A percentile compares a stretch with the other conserved stretches of the same genome.
phyloP scores from a whole-genome alignment of 2,113 vertebrate species.

The Lutjanus erythropterus region DNA sequence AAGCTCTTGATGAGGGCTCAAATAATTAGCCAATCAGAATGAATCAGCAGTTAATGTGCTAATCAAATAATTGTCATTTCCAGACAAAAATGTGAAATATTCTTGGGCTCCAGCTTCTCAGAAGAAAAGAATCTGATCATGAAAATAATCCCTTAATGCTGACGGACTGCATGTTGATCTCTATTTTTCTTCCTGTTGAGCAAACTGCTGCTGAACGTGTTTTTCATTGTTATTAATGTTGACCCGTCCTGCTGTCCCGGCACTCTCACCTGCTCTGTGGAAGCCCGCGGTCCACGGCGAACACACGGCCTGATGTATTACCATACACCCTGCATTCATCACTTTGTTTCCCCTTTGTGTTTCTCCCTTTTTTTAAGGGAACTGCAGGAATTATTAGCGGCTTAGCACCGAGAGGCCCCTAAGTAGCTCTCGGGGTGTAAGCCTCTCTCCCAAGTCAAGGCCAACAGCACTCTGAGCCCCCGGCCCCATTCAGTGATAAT shows the following conservation, averaged over 20 bases:
- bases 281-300: conserved; percentile 29
- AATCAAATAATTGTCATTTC: background rate
- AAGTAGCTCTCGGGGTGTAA: conserved; percentile 81
- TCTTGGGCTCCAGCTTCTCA: background rate
- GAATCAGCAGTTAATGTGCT: background rate
- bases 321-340: conserved; percentile 71
- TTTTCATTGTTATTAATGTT: conserved; percentile 11
- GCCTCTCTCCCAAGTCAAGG: conserved; percentile 76
- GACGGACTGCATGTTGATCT: background rate
- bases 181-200: background rate
- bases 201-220: conserved; percentile 9
- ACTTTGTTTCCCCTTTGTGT: conserved; percentile 80
- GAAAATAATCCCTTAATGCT: too few species aligned
- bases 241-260: background rate
- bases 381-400: conserved; percentile 84
- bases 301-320: conserved; percentile 47
- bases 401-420: conserved; percentile 80
- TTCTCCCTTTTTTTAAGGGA: conserved; percentile 58
- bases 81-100: background rate
- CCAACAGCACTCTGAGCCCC: conserved; percentile 69
- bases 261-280: conserved; percentile 6
- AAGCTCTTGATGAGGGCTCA: background rate
- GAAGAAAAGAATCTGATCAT: too few species aligned
- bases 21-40: background rate
- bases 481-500: conserved; percentile 64